A percentile compares a stretch with the other conserved stretches of the same genome.
Conservation (phyloP, 2,888 invertebrate genomes). For the Amphipyra tragopoginis region DNA sequence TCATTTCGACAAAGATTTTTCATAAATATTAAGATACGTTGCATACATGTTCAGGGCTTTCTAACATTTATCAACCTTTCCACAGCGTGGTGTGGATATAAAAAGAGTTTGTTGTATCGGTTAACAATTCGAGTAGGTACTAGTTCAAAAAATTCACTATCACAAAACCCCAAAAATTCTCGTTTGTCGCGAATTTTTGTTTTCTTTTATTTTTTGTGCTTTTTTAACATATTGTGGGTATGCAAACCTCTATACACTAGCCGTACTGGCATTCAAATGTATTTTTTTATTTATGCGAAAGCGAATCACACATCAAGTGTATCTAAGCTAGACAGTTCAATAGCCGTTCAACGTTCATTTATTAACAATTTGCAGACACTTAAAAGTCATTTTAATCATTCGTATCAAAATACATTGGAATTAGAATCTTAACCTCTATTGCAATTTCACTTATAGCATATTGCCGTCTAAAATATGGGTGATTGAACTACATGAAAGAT, state of each 20-base stretch:
- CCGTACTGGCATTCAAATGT: constrained; percentile 22
- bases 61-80: constrained; percentile 17
- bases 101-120: constrained; percentile 29
- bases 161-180: constrained; percentile 26
- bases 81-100: constrained; percentile 14
- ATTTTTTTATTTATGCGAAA: constrained; percentile 22
- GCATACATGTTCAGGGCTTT: not conserved
- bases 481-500: not conserved
- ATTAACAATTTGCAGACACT: constrained; percentile 1
- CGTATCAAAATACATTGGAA: not conserved
- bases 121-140: constrained; percentile 32
- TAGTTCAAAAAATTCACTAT: constrained; percentile 37
- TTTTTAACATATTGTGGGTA: constrained; percentile 53
- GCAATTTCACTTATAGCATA: not conserved
- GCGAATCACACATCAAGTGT: not conserved
- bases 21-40: no score
- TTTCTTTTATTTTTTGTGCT: constrained; percentile 28
- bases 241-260: constrained; percentile 22
- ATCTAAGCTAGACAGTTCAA: constrained; percentile 16
- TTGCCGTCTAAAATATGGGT: not conserved
- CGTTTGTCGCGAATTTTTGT: constrained; percentile 24
- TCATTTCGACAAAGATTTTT: not conserved
- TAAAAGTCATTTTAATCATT: constrained; percentile 8
- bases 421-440: constrained; percentile 1
- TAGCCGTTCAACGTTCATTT: constrained; percentile 12